phyloP scores from a whole-genome alignment of 2,797 vertebrate species.

The Coccyzus lansbergi region DNA sequence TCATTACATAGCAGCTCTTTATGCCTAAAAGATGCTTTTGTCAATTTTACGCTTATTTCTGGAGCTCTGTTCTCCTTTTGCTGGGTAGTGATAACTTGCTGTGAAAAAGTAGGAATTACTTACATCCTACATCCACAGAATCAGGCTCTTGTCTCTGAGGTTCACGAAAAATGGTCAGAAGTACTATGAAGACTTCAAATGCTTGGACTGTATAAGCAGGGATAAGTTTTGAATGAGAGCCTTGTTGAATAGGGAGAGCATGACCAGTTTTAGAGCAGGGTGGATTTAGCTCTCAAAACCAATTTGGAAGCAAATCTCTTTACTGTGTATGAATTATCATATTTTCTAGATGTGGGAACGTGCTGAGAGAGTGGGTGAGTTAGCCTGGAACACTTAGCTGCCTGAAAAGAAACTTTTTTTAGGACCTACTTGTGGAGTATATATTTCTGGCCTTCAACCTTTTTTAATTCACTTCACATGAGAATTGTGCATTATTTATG shows the following conservation, averaged over 20 bases:
- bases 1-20: background rate
- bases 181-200: background rate
- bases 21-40: background rate
- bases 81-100: background rate
- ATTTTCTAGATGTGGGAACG: background rate
- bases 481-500: slow-evolving; percentile 52
- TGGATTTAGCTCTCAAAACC: background rate
- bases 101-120: background rate
- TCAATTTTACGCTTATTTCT: background rate
- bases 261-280: background rate
- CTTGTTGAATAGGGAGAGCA: background rate
- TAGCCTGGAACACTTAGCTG: background rate
- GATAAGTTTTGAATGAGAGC: background rate
- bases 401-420: background rate
- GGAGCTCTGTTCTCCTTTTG: background rate
- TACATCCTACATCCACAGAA: background rate
- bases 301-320: slow-evolving; percentile 9
- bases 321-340: background rate
- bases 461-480: slow-evolving; percentile 29
- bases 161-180: background rate
- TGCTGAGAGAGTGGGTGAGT: background rate
- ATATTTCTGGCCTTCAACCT: slow-evolving; percentile 14
- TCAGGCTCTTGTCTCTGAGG: background rate
- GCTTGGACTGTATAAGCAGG: background rate
- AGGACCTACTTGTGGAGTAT: background rate